Base-by-base conservation (phyloP, 2,888 invertebrate species). In the Strigamia maritima region DNA sequence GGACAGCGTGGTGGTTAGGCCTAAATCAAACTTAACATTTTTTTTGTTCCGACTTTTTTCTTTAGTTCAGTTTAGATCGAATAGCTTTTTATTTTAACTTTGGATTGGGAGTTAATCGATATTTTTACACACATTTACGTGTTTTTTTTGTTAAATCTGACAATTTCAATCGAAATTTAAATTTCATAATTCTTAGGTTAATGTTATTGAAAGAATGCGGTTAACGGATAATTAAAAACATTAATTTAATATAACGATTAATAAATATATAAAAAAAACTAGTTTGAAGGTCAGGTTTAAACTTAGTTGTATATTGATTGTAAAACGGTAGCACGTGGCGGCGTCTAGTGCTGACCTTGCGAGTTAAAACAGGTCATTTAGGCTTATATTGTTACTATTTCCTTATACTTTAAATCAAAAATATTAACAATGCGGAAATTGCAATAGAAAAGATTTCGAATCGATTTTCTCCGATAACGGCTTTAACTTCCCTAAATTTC, bases 231-330 rank as follows among this genome's bases (percentile, higher is more conserved):
- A n/a, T 12, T n/a, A n/a, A 65, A n/a, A n/a, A 10, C 12, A n/a
- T 16, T 65, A 65, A 6, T 24, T 65, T 16, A 65, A 12, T n/a
- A 65, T 12, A 65, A 24, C 12, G 26, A 65, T 65, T 24, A 65
- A 65, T 65, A 65, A 65, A 65, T 24, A n/a, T 65, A n/a, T n/a
- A n/a, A n/a, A 1, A 65, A 24, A 40, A 49, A 60, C 60, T 19
- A 60, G n/a, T 60, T n/a, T 22, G 60, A 19, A 60, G 60, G 60
- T 60, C 60, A 16, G 60, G 60, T 60, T 60, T 60, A 60, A 60
- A 60, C 60, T 60, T 60, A 49, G 60, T 60, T 60, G 60, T 60
- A 60, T 60, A 60, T 60, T 19, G 60, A 60, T 60, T 60, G 60
- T 60, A 60, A 60, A 60, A 40, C 10, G 40, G 16, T 60, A 19